Evolutionary conservation across 2,797 vertebrate species (phyloP), one percentile per base, ranked within the genome.

Genomic region (Danio jaintianensis): DNA sequence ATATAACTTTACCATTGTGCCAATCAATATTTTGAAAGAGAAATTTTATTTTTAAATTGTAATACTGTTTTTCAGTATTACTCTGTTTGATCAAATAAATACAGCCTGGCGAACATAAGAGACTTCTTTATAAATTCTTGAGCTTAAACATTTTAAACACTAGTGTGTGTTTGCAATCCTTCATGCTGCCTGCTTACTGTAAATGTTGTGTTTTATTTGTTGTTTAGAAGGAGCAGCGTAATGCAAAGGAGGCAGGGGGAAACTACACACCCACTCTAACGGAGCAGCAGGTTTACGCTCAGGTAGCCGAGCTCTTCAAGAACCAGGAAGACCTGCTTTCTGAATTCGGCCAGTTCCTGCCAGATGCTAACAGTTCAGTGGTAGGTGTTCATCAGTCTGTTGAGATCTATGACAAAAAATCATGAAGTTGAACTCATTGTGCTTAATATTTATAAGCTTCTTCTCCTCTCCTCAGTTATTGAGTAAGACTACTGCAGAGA

Each of bases 261-360:
- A 99, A 97, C 91, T 99, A 99, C 88, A 99, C 97, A 0, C 98
- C 98, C 0, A 95, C 96, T 0, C 84, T 99, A 84, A 99, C 98
- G 0, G 98, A 99, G 85, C 98, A 99, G 90, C 98, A 99, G 88
- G 98, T 99, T n/a, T 99, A 99, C 18, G 97, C 98, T 68, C 97
- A 99, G 89, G 98, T 99, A 77, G 98, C 98, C 4, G 93, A 95
- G 4, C 97, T 99, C 82, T 99, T 99, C 87, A 99, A 99, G 90
- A 99, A 99, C 91, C 98, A 99, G 89, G 98, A 99, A 87, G 98
- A 99, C 89, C 91, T 99, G 45, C 94, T 99, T 7, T 99, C 98
- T 0, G 98, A 99, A 86, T 99, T 99, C 0, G 98, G 98, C 71
- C 98, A 99, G 89, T 99, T 99, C 88, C 90, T 99, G 66, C 98